These are phyloP conservation scores for Leptinotarsa lineolata DNA, from an alignment of 1,140 invertebrate genomes.

Conservation along the genomic window DNA sequence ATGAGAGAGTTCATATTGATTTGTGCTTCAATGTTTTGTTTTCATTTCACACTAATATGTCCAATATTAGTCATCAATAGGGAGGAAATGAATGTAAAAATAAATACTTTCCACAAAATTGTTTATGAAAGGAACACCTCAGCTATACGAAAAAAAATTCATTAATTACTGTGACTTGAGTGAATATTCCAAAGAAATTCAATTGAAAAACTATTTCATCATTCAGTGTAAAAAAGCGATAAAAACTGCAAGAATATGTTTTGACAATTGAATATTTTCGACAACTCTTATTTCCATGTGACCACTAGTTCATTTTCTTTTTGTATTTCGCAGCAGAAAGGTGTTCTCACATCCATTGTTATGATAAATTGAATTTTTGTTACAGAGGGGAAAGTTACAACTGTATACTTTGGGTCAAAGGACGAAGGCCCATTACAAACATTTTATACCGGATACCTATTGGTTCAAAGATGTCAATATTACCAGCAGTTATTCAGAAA, in stretches of 20 bases:
- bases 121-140: too few species aligned
- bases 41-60: too few species aligned
- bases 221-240: not conserved
- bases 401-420: constrained; percentile 77
- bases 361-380: not conserved
- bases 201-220: too few species aligned
- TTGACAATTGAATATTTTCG: not conserved
- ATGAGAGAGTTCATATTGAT: too few species aligned
- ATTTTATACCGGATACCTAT: constrained; percentile 68
- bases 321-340: not conserved
- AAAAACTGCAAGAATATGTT: not conserved
- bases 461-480: constrained; percentile 68
- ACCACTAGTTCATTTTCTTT: not conserved
- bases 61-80: too few species aligned
- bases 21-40: too few species aligned
- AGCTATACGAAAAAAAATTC: too few species aligned
- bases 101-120: too few species aligned
- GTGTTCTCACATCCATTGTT: not conserved
- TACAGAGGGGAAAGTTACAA: constrained; percentile 77
- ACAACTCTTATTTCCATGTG: not conserved
- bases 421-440: constrained; percentile 70
- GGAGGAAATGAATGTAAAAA: too few species aligned
- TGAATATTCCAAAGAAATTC: too few species aligned
- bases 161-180: too few species aligned
- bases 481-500: constrained; percentile 77